Base-by-base conservation (phyloP, 2,797 vertebrate genomes). In the Melanogrammus aeglefinus region DNA sequence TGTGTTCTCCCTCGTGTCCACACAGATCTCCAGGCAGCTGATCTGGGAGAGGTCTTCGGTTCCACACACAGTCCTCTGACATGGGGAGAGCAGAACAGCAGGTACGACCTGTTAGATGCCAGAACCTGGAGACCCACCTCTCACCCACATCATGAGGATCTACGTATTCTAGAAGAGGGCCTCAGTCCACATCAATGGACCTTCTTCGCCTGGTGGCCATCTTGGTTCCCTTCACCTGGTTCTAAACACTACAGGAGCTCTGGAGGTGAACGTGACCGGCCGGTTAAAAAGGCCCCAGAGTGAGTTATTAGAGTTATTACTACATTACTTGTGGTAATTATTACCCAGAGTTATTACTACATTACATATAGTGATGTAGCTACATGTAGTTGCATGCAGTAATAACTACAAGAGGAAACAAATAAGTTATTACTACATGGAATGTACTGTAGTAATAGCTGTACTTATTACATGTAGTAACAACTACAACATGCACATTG, bases 1-100 rank as follows among this genome's bases (percentile, higher is more conserved):
- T 77, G 92, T 96, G 85, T 88, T 93, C 76, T 96, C 93, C 71
- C 90, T 93, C 4, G 96, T 97, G 86, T 98, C 91, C 51, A 99
- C 91, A 51, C 85, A 93, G 89, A 99, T 86, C 66, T 98, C 95
- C 76, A 99, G 91, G 0, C 78, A 76, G 73, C 88, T 95, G 85
- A 97, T 94, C 66, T 81, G 82, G 24, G 76, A 88, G 13, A 98
- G 95, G 83, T 99, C 93, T 5, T 91, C 90, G 33, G 90, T 88
- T 69, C 94, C 95, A 77, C 96, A 91, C 83, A 98, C 84, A 13
- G 47, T 78, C 93, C 93, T 92, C 98, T 99, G 92, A 71, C 82
- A 76, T 87, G 79, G 39, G 38, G n/a, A 51, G 74, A 81, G 81
- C 80, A 44, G 0, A 77, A 71, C 27, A 71, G 27, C 31, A 33